Evolutionary conservation across 2,888 invertebrate species (phyloP).

Genomic region (Dasypogon diadema): DNA sequence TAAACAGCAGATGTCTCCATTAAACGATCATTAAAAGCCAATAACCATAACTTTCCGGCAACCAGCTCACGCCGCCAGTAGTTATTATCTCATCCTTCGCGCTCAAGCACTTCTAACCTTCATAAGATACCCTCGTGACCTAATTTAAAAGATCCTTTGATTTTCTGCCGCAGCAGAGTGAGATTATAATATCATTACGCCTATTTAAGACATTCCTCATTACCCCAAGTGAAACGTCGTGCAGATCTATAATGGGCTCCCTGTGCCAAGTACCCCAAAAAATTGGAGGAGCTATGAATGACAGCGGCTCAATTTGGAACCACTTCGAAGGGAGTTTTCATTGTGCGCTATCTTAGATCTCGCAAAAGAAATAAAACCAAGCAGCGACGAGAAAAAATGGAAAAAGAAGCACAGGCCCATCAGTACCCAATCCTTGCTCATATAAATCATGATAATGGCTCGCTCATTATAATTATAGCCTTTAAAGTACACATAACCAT

Average conservation of each 20-base stretch:
- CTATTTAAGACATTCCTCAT: constrained; percentile 11
- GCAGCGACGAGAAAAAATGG: not conserved
- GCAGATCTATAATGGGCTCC: constrained; percentile 13
- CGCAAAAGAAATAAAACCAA: not conserved
- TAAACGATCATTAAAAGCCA: constrained; percentile 53
- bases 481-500: constrained; percentile 56
- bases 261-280: constrained; percentile 5
- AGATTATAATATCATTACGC: constrained; percentile 43
- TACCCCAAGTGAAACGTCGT: not conserved
- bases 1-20: constrained; percentile 53
- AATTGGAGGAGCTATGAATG: constrained; percentile 26
- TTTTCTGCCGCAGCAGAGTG: not conserved
- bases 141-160: constrained; percentile 33
- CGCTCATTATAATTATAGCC: constrained; percentile 57
- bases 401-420: constrained; percentile 15
- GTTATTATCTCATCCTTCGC: constrained; percentile 32
- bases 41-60: constrained; percentile 52
- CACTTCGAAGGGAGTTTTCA: not conserved
- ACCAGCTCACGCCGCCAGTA: constrained; percentile 20
- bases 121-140: constrained; percentile 33
- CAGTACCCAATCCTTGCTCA: constrained; percentile 37
- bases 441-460: constrained; percentile 56
- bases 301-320: not conserved
- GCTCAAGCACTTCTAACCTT: not conserved
- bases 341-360: not conserved